phyloP scores from a whole-genome alignment of 1,140 invertebrate genomes.

The Wasmannia auropunctata region DNA sequence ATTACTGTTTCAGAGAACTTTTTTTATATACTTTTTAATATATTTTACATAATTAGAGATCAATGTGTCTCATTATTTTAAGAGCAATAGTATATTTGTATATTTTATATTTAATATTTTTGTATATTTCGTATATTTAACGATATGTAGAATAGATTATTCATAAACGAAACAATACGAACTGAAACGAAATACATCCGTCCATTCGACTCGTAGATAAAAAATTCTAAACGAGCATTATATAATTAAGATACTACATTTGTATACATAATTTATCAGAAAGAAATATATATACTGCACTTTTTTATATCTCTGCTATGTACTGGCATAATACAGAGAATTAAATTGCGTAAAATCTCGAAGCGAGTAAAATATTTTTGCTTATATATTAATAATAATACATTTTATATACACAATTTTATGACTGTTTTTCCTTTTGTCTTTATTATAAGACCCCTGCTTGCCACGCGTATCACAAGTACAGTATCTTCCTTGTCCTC shows the following conservation, averaged over 20 bases:
- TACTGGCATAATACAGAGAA: background rate
- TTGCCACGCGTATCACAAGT: slow-evolving; percentile 8
- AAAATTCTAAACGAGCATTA: slow-evolving; percentile 2
- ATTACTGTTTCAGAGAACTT: background rate
- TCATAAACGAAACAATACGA: background rate
- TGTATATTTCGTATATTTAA: slow-evolving; percentile 19
- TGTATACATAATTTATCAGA: background rate
- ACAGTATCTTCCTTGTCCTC: slow-evolving; percentile 5
- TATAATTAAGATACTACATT: slow-evolving; percentile 31
- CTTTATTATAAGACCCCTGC: slow-evolving; percentile 48
- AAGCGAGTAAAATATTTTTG: background rate
- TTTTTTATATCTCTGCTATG: slow-evolving; percentile 5
- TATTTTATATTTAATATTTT: slow-evolving; percentile 7
- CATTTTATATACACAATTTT: slow-evolving; percentile 7
- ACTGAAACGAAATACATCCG: background rate
- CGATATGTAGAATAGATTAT: background rate
- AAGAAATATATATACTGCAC: background rate
- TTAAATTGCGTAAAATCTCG: background rate
- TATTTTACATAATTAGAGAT: background rate
- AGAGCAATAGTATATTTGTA: background rate
- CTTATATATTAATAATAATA: slow-evolving; percentile 32
- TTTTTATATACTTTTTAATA: background rate
- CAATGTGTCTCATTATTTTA: slow-evolving; percentile 3
- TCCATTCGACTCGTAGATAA: slow-evolving; percentile 13
- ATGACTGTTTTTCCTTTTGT: slow-evolving; percentile 31